phyloP scores from a whole-genome alignment of 1,140 invertebrate species.

The Danaus plexippus region DNA sequence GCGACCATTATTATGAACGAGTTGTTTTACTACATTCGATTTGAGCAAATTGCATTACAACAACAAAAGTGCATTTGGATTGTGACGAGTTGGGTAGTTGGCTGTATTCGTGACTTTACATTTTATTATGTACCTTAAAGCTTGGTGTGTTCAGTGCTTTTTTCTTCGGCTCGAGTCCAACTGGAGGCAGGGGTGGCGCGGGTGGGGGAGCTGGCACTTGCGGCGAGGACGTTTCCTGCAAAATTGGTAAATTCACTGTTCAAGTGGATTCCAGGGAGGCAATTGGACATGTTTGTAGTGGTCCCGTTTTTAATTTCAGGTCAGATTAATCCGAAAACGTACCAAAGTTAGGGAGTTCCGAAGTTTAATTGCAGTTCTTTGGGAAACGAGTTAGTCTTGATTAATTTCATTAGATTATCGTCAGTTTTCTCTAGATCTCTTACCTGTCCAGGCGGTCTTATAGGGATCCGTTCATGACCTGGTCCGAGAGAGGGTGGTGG shows the following conservation, averaged over 20 bases:
- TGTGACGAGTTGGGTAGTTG: too few relatives aligned
- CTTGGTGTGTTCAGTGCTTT: slow-evolving; percentile 82
- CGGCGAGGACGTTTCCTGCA: slow-evolving; percentile 61
- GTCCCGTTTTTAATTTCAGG: too few relatives aligned
- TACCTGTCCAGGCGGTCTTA: slow-evolving; percentile 78
- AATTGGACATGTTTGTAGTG: slow-evolving; percentile 17
- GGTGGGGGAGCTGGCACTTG: slow-evolving; percentile 68
- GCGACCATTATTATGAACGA: slow-evolving; percentile 6
- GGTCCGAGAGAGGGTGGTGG: slow-evolving; percentile 83
- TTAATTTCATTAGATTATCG: too few relatives aligned
- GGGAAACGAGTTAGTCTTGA: too few relatives aligned
- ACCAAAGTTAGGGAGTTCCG: too few relatives aligned
- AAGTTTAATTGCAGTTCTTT: too few relatives aligned
- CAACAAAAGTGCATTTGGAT: too few relatives aligned
- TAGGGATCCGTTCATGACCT: slow-evolving; percentile 84
- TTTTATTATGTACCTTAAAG: slow-evolving; percentile 60
- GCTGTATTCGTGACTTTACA: background rate
- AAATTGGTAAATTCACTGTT: slow-evolving; percentile 35
- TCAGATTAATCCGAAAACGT: too few relatives aligned
- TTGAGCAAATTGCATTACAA: background rate
- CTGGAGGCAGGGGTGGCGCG: slow-evolving; percentile 61
- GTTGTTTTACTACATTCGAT: slow-evolving; percentile 5
- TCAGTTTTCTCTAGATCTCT: background rate
- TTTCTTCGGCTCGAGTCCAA: slow-evolving; percentile 72
- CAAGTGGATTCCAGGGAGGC: slow-evolving; percentile 16